phyloP scores from a whole-genome alignment of 1,140 invertebrate genomes.

The Drosophila watanabei region DNA sequence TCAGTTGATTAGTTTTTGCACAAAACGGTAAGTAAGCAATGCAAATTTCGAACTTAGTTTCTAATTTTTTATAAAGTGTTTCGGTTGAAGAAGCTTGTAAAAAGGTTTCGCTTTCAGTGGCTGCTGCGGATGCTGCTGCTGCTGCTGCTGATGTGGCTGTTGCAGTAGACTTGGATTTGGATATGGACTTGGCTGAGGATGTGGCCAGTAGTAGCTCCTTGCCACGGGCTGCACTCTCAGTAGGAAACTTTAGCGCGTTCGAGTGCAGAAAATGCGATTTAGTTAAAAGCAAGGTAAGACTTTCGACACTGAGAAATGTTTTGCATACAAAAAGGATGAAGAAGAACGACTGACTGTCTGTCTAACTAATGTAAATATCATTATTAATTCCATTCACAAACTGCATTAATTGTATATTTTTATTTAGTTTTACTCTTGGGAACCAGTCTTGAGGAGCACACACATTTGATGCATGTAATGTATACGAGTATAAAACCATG shows the following conservation, averaged over 20 bases:
- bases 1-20: conserved; percentile 43
- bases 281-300: conserved; percentile 25
- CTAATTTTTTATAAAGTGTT: conserved; percentile 64
- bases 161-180: conserved; percentile 6
- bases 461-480: conserved; percentile 55
- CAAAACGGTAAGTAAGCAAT: conserved; percentile 66
- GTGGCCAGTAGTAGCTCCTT: conserved; percentile 64
- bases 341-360: conserved; percentile 16
- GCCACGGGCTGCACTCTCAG: conserved; percentile 54
- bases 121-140: conserved; percentile 30
- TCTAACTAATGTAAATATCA: conserved; percentile 46
- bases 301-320: conserved; percentile 41
- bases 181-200: conserved; percentile 1
- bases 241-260: conserved; percentile 52
- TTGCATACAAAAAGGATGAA: conserved; percentile 21
- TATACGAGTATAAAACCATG: conserved; percentile 38
- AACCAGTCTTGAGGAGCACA: conserved; percentile 71
- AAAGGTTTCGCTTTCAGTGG: conserved; percentile 29
- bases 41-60: conserved; percentile 56
- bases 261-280: conserved; percentile 31
- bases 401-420: conserved; percentile 47
- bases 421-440: conserved; percentile 51
- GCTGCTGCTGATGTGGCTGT: conserved; percentile 26
- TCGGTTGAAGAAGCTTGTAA: conserved; percentile 59
- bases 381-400: conserved; percentile 19